phyloP scores from a whole-genome alignment of 2,888 invertebrate species.

The Drosophila cracens region DNA sequence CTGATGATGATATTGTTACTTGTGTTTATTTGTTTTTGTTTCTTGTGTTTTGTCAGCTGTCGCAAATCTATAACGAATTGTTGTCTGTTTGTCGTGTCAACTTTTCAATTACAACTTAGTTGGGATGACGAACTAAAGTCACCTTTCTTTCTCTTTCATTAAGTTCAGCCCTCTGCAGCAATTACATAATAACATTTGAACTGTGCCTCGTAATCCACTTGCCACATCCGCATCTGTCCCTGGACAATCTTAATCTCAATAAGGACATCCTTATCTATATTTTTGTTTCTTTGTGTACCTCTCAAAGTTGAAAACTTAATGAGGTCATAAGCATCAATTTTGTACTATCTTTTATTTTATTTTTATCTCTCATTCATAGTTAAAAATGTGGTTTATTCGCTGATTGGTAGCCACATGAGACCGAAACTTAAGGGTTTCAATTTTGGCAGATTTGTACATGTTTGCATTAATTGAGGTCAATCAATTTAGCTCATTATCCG shows the following conservation, averaged over 20 bases:
- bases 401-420: constrained; percentile 1
- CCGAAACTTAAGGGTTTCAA: neutral
- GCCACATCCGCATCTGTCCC: neutral
- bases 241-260: neutral
- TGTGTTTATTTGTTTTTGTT: constrained; percentile 22
- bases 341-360: constrained; percentile 6
- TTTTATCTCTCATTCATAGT: neutral
- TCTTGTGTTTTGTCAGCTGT: constrained; percentile 51
- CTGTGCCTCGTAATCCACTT: constrained; percentile 31
- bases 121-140: constrained; percentile 4
- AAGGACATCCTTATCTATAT: neutral
- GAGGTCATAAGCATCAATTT: constrained; percentile 23
- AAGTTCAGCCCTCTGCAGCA: neutral
- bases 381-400: neutral
- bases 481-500: constrained; percentile 10
- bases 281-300: neutral
- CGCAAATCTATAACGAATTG: constrained; percentile 40
- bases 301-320: constrained; percentile 26
- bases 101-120: constrained; percentile 28
- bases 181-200: constrained; percentile 20
- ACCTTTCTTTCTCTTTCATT: constrained; percentile 17
- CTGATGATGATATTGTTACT: constrained; percentile 19
- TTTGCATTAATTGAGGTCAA: neutral
- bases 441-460: neutral
- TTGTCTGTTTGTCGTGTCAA: constrained; percentile 32